These are phyloP conservation scores for Tinea semifulvella DNA, from an alignment of 2,888 invertebrate genomes.

Conservation along the genomic window DNA sequence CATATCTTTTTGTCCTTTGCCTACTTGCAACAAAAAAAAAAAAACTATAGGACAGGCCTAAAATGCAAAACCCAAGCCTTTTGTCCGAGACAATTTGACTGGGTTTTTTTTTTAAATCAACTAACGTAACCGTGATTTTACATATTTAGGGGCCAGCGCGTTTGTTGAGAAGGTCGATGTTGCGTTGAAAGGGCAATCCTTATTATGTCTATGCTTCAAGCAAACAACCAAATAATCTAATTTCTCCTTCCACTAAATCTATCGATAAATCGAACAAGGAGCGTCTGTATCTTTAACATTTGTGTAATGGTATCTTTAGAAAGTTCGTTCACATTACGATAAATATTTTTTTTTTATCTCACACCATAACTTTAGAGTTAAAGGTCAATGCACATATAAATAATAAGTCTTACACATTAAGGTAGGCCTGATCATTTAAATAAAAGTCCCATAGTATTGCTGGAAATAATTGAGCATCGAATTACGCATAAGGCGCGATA, in stretches of 20 bases:
- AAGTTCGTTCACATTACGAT: slow-evolving; percentile 9
- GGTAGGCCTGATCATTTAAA: not conserved
- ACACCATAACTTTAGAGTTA: not conserved
- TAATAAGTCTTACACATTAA: not conserved
- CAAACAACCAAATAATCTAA: not conserved
- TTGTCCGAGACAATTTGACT: not conserved
- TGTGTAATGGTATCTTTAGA: not conserved
- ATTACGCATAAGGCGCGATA: slow-evolving; percentile 24
- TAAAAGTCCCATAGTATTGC: not conserved
- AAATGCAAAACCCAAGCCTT: too few species aligned
- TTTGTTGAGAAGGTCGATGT: too few species aligned
- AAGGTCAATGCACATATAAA: slow-evolving; percentile 2
- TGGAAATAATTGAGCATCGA: slow-evolving; percentile 10
- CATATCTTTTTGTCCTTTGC: too few species aligned
- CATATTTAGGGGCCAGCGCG: too few species aligned
- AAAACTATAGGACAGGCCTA: too few species aligned
- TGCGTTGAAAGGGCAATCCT: too few species aligned
- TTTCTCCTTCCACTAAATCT: slow-evolving; percentile 2
- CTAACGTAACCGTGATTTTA: too few species aligned
- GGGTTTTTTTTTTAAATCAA: not conserved
- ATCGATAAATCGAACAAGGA: slow-evolving; percentile 9
- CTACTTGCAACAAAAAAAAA: too few species aligned
- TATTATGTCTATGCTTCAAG: too few species aligned
- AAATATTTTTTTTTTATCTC: not conserved
- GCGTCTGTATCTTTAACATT: slow-evolving; percentile 6